These are phyloP conservation scores for Celastrina argiolus DNA, from an alignment of 2,888 invertebrate genomes.

Conservation along the genomic window DNA sequence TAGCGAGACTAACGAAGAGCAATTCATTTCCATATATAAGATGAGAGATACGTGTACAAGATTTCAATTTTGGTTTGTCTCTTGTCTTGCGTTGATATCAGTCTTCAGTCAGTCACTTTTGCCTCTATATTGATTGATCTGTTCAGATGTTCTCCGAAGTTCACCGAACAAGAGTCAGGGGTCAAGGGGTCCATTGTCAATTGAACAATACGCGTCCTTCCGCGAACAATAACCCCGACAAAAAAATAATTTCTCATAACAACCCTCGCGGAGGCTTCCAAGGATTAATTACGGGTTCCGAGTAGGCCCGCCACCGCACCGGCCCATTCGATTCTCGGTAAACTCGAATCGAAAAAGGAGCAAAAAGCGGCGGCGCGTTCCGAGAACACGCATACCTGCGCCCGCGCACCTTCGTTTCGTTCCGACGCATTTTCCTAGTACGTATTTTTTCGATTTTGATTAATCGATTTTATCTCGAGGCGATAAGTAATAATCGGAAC, in stretches of 20 bases:
- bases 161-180: conserved; percentile 27
- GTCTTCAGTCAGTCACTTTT: too few relatives aligned
- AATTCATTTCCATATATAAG: too few relatives aligned
- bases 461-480: conserved; percentile 16
- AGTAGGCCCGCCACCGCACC: conserved; percentile 75
- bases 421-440: conserved; percentile 29
- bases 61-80: too few relatives aligned
- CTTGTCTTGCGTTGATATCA: too few relatives aligned
- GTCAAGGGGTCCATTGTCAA: conserved; percentile 48
- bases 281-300: conserved; percentile 77
- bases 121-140: neutral
- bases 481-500: conserved; percentile 19
- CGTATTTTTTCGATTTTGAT: conserved; percentile 9
- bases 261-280: conserved; percentile 74
- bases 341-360: conserved; percentile 76
- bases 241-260: conserved; percentile 62
- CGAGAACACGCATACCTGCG: conserved; percentile 74
- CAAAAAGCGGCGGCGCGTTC: conserved; percentile 71
- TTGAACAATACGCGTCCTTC: conserved; percentile 45
- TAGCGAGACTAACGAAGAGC: too few relatives aligned
- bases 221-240: conserved; percentile 54
- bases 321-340: conserved; percentile 74
- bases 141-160: neutral
- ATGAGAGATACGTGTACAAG: too few relatives aligned
- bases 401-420: conserved; percentile 46